A percentile compares a stretch with the other conserved stretches of the same genome.
phyloP scores from a whole-genome alignment of 2,888 invertebrate genomes.

The Microdon myrmicae region DNA sequence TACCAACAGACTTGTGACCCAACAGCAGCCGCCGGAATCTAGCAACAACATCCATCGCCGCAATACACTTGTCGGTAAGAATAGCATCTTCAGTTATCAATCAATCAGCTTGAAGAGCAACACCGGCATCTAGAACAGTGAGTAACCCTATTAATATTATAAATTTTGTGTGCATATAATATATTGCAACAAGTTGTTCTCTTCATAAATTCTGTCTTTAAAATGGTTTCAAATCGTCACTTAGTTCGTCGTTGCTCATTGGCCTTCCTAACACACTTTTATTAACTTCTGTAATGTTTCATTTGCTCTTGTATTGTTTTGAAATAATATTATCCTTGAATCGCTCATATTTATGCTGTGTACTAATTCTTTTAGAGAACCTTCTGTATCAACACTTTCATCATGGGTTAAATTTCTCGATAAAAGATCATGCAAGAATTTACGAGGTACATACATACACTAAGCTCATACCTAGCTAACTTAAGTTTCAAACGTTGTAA shows the following conservation, averaged over 20 bases:
- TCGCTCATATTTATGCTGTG: slow-evolving; percentile 23
- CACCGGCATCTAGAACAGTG: too few species aligned
- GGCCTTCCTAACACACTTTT: slow-evolving; percentile 7
- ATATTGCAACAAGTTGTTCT: slow-evolving; percentile 12
- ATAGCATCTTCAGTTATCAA: too few species aligned
- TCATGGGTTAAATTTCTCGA: slow-evolving; percentile 27
- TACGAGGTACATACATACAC: slow-evolving; percentile 48
- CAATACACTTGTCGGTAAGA: too few species aligned
- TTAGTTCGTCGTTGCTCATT: slow-evolving; percentile 2
- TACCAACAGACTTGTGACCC: too few species aligned
- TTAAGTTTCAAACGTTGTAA: slow-evolving; percentile 54
- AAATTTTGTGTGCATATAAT: too few species aligned
- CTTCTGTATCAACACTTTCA: slow-evolving; percentile 14
- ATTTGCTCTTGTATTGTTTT: slow-evolving; percentile 9
- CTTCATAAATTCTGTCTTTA: slow-evolving; percentile 17
- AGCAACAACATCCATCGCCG: too few species aligned
- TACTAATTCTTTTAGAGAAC: slow-evolving; percentile 11
- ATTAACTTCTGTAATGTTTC: slow-evolving; percentile 1
- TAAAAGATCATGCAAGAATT: slow-evolving; percentile 44
- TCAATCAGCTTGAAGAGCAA: too few species aligned
- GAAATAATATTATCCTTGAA: slow-evolving; percentile 13
- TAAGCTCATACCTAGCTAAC: slow-evolving; percentile 50
- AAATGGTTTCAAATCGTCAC: slow-evolving; percentile 5
- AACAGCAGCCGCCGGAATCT: too few species aligned
- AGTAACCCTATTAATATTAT: too few species aligned